Evolutionary conservation across 2,797 vertebrate species (phyloP).

Genomic region (Neoniphon sammara): DNA sequence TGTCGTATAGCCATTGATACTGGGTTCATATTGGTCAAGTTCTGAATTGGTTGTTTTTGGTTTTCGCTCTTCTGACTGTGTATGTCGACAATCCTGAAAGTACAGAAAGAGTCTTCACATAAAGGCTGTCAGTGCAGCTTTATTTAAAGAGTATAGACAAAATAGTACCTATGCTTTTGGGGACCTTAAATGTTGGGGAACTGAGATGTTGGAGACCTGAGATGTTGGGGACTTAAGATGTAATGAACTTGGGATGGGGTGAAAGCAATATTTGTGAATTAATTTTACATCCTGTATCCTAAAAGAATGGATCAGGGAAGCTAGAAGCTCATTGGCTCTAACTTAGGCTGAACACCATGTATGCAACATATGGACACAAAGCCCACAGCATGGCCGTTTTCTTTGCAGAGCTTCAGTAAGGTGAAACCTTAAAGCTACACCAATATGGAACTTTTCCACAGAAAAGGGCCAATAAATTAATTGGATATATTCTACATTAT

Average conservation of each 20-base stretch:
- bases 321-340: background rate
- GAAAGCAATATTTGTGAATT: no score
- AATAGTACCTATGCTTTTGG: background rate
- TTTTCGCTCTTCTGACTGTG: background rate
- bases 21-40: no score
- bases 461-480: constrained; percentile 23
- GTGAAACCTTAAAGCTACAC: background rate
- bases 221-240: no score
- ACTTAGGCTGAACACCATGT: background rate
- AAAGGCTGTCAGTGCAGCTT: background rate
- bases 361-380: no score
- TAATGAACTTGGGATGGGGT: no score
- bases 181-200: background rate
- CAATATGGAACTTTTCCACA: constrained; percentile 4
- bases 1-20: background rate
- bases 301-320: no score
- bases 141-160: background rate
- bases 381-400: background rate
- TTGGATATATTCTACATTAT: background rate
- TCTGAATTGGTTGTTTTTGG: background rate
- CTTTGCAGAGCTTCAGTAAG: constrained; percentile 2
- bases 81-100: background rate
- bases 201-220: background rate
- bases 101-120: background rate
- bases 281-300: background rate